These are phyloP conservation scores for Drosophila grimshawi DNA, from an alignment of 1,140 invertebrate genomes.

Conservation along the genomic window DNA sequence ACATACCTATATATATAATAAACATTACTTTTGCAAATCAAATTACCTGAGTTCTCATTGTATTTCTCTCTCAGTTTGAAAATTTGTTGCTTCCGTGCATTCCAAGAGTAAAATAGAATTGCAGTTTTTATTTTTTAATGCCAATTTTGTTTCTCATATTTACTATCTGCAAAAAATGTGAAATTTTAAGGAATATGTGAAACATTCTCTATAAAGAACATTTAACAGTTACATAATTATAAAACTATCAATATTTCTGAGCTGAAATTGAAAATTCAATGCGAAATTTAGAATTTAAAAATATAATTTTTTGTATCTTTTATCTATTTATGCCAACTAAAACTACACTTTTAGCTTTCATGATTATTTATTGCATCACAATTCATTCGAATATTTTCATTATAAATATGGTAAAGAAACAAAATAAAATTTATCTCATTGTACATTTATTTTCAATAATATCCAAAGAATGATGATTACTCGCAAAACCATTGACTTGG, in stretches of 20 bases:
- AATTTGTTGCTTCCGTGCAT: background rate
- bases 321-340: background rate
- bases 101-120: background rate
- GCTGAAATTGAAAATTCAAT: no score
- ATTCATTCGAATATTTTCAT: background rate
- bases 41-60: background rate
- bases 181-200: no score
- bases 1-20: conserved; percentile 1
- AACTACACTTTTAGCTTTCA: background rate
- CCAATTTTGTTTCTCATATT: background rate
- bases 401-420: background rate
- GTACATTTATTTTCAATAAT: background rate
- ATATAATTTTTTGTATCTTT: no score
- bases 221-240: no score
- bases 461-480: conserved; percentile 10
- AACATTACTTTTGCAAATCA: background rate
- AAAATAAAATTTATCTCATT: background rate
- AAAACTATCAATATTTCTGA: no score
- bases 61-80: no score
- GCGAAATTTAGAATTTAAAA: no score
- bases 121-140: no score
- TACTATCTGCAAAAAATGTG: no score
- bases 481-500: conserved; percentile 7
- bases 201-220: no score
- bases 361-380: background rate